Evolutionary conservation across 2,113 vertebrate genomes (phyloP), one percentile per base, ranked within the genome.

Genomic region (Macquaria australasica): DNA sequence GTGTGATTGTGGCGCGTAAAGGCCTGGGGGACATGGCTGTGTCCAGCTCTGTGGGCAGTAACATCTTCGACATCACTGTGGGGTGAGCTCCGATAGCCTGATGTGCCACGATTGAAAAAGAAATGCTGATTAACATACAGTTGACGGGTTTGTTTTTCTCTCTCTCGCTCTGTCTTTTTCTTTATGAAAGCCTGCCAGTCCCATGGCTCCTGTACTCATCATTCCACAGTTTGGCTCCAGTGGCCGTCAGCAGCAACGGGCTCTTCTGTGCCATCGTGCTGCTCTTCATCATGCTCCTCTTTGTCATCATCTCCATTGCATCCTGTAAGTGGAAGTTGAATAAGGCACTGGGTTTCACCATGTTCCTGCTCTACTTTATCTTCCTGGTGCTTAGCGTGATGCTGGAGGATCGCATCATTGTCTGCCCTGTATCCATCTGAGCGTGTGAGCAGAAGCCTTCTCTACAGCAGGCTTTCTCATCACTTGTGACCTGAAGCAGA

Each of bases 21-120:
- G 98, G 98, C 62, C 87, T 99, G 31, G 98, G 98, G 3, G 98
- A 99, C 95, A 99, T 99, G 98, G 98, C 98, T 0, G 98, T 99
- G 79, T 99, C 98, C 88, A 99, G 98, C 55, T 99, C 98, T 0
- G 98, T 99, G 70, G 98, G 98, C 92, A 99, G 98, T 85, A 99
- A 99, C 89, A 99, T 99, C 94, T 99, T 99, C 0, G 98, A 99
- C 70, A 99, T 99, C 95, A 99, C 98, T 0, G 91, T 99, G 21
- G 98, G 98, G 98, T 99, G 90, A 99, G 98, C 25, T 31, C 31
- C 16, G 11, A 16, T 39, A 71, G 39, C 20, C 64, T 64, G 6
- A 48, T 64, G 3, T 11, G 6, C 60, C 70, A 62, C 0, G 1
- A 28, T 0, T 18, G 0, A 23, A 25, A 53, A 69, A 8, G 1